phyloP scores from a whole-genome alignment of 1,140 invertebrate genomes.

The Teleogryllus occipitalis region DNA sequence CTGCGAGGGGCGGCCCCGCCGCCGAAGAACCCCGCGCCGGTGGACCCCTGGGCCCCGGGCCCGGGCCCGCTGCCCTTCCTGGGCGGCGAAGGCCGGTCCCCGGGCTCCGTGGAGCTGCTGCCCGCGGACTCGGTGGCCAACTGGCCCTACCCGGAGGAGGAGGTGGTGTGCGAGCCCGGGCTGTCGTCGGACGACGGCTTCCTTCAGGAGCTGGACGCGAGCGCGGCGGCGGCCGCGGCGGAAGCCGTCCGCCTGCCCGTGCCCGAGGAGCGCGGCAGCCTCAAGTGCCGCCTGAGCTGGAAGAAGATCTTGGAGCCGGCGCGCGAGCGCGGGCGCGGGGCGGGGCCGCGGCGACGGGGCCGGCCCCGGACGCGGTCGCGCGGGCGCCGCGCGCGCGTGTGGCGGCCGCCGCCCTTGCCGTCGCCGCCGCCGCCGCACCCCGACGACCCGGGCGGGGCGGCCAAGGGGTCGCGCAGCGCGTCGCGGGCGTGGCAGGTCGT shows the following conservation, averaged over 20 bases:
- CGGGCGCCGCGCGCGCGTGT: background rate
- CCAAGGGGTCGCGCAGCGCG: background rate
- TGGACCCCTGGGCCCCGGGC: background rate
- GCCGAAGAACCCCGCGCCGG: too few relatives aligned
- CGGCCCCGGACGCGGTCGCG: too few relatives aligned
- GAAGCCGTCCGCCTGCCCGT: background rate
- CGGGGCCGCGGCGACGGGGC: too few relatives aligned
- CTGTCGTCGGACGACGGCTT: background rate
- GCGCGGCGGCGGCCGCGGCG: too few relatives aligned
- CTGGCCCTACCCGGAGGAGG: slow-evolving; percentile 21
- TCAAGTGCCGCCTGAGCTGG: slow-evolving; percentile 17
- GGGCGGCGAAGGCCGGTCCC: background rate
- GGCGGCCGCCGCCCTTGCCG: background rate
- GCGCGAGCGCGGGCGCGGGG: background rate
- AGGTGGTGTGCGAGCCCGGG: background rate
- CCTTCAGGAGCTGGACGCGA: background rate
- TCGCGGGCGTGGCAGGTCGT: slow-evolving; percentile 9
- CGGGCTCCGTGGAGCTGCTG: background rate
- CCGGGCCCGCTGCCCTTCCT: background rate
- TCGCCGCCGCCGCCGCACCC: background rate
- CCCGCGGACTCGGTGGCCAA: slow-evolving; percentile 19
- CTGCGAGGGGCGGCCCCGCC: background rate
- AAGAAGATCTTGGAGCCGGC: slow-evolving; percentile 13
- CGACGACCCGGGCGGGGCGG: background rate
- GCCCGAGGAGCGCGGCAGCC: background rate